Conservation (phyloP, 2,113 vertebrate genomes). For the Apistogramma diplotaenia region DNA sequence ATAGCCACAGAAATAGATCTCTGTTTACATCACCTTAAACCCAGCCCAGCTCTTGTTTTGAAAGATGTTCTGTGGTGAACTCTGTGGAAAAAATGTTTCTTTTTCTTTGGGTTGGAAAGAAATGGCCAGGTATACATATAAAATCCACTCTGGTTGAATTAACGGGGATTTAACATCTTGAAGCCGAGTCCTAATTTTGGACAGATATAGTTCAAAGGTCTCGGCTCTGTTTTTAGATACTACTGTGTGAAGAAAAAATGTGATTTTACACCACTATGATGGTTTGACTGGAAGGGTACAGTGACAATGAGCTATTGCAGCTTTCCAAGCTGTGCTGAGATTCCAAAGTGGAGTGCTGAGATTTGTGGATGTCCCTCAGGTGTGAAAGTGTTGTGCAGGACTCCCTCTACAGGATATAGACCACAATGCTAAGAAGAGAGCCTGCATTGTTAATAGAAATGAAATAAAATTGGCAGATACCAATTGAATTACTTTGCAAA, state of each 20-base stretch:
- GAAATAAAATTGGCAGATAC: neutral
- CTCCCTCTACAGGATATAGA: conserved; percentile 61
- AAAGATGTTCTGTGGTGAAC: conserved; percentile 75
- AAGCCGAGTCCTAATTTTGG: conserved; percentile 11
- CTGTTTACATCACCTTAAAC: conserved; percentile 76
- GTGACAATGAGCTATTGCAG: conserved; percentile 6
- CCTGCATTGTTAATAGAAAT: neutral
- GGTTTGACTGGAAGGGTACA: neutral
- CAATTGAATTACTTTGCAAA: neutral
- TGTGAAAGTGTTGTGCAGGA: conserved; percentile 52
- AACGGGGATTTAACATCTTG: conserved; percentile 4
- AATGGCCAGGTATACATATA: conserved; percentile 64
- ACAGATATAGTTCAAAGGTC: neutral
- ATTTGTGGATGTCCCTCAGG: neutral
- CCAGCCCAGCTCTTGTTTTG: conserved; percentile 70
- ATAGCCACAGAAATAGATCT: conserved; percentile 74
- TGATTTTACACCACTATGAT: neutral
- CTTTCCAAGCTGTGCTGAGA: neutral
- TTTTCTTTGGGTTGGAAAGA: conserved; percentile 60
- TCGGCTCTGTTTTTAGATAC: neutral
- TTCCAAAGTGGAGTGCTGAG: neutral
- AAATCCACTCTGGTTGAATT: conserved; percentile 38
- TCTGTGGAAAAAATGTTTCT: conserved; percentile 65
- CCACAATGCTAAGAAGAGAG: conserved; percentile 1
- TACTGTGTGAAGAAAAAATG: neutral